Evolutionary conservation across 1,140 invertebrate genomes (phyloP), one percentile per base, ranked within the genome.

Genomic region (Gonioctena quinquepunctata): DNA sequence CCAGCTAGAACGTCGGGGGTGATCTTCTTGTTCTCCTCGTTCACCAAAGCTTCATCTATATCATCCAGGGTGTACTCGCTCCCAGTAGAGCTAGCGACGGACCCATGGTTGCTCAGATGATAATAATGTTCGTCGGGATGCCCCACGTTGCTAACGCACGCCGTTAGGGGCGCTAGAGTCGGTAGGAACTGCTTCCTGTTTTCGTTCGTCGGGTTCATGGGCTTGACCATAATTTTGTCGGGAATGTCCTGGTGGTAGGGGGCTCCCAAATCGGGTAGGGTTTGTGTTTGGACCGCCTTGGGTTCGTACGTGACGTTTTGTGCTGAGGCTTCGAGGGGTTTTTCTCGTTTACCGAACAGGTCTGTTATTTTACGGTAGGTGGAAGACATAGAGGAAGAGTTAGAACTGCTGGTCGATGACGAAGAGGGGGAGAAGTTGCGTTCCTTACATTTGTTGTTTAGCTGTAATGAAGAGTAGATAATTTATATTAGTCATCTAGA

Each of bases 1-100:
- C 92, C 92, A 33, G 90, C 91, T 8, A 93, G 88, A 4, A 94
- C 90, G 78, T 94, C 93, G 0, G 92, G 92, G 0, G 89, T 87
- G 49, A 87, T 83, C 18, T 84, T 84, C 68, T 84, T 86, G 3
- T 76, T 75, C 6, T 86, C 85, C 3, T 85, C 83, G 6, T 77
- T 73, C 49, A 83, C 83, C 19, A 91, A 74, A 1, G 81, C 89
- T 33, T 85, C 88, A 73, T 91, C 87, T 18, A 92, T 90, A 72
- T 91, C 89, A 33, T 91, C 88, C 61, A 92, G 81, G 70, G 87
- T 90, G 75, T 91, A 92, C 11, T 83, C 88, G 78, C 80, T 88
- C 70, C 68, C 86, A 76, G 71, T 84, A 78, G 77, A 85, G 71
- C 84, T 85, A 1, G 83, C 81, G 0, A 85, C 71, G 0, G 88